Evolutionary conservation across 2,888 invertebrate genomes (phyloP).

Genomic region (Drosophila birchii): DNA sequence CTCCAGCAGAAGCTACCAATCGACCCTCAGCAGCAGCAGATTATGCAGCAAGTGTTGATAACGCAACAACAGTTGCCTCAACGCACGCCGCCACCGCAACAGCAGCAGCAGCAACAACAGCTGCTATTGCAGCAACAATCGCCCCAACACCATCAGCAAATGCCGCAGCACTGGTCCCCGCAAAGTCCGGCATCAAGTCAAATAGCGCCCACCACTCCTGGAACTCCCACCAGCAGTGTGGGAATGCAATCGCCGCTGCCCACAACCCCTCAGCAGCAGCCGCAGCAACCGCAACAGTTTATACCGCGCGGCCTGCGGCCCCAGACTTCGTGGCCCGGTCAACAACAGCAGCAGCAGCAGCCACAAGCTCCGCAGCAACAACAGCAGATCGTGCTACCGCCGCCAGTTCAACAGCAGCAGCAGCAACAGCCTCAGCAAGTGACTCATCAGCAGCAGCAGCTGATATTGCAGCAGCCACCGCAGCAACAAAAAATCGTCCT

Average conservation of each 20-base stretch:
- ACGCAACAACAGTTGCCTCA: conserved; percentile 82
- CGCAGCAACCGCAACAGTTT: conserved; percentile 49
- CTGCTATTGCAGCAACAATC: conserved; percentile 87
- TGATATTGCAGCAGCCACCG: conserved; percentile 67
- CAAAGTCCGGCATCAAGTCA: conserved; percentile 73
- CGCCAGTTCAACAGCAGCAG: conserved; percentile 58
- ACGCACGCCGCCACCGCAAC: conserved; percentile 81
- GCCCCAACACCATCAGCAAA: conserved; percentile 77
- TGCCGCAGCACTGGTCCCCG: conserved; percentile 85
- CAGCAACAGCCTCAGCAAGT: conserved; percentile 52
- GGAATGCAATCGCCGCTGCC: conserved; percentile 74
- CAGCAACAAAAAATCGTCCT: conserved; percentile 88
- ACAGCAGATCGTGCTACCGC: conserved; percentile 79
- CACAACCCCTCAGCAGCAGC: conserved; percentile 69
- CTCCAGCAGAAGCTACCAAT: conserved; percentile 72
- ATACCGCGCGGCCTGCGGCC: conserved; percentile 55
- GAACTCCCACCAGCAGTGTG: conserved; percentile 71
- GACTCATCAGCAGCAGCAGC: conserved; percentile 79
- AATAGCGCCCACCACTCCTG: conserved; percentile 62
- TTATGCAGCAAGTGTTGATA: conserved; percentile 85
- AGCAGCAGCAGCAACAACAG: conserved; percentile 84
- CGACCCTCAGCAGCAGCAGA: conserved; percentile 83
- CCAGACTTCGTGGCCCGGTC: conserved; percentile 55
- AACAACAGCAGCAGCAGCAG: conserved; percentile 54
- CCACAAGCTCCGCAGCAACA: conserved; percentile 64